Conservation (phyloP, 2,113 vertebrate species). For the Nannobrachium achirus region DNA sequence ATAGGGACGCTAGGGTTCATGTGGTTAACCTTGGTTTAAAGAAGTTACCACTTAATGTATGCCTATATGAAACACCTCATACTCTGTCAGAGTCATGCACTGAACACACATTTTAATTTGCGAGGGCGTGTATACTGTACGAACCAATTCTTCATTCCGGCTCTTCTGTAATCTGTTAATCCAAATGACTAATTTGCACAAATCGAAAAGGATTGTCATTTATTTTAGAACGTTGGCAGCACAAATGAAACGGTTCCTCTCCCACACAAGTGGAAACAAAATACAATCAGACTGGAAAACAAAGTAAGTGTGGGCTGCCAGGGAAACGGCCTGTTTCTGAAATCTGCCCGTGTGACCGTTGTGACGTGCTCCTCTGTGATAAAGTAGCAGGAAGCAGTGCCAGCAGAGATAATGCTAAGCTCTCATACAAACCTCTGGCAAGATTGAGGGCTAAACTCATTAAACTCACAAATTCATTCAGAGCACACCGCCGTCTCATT, state of each 20-base stretch:
- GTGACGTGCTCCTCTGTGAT: slow-evolving; percentile 20
- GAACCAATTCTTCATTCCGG: no score
- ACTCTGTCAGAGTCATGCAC: no score
- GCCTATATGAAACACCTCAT: no score
- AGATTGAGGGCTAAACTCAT: not conserved
- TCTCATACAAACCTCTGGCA: slow-evolving; percentile 3
- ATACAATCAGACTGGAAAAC: not conserved
- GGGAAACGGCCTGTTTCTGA: not conserved
- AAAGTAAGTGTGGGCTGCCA: not conserved
- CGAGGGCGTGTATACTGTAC: no score
- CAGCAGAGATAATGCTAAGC: slow-evolving; percentile 16
- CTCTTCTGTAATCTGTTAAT: not conserved
- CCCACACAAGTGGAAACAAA: not conserved
- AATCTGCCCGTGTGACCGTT: not conserved
- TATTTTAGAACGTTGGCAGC: not conserved
- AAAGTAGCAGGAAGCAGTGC: slow-evolving; percentile 17
- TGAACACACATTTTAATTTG: no score
- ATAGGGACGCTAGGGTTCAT: no score
- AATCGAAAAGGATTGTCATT: not conserved
- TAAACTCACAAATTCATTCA: not conserved
- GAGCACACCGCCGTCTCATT: not conserved
- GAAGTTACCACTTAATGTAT: no score
- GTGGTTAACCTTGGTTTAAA: no score
- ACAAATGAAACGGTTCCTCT: not conserved
- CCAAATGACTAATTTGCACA: not conserved